Evolutionary conservation across 1,140 invertebrate species (phyloP).

Genomic region (Tribolium madens): DNA sequence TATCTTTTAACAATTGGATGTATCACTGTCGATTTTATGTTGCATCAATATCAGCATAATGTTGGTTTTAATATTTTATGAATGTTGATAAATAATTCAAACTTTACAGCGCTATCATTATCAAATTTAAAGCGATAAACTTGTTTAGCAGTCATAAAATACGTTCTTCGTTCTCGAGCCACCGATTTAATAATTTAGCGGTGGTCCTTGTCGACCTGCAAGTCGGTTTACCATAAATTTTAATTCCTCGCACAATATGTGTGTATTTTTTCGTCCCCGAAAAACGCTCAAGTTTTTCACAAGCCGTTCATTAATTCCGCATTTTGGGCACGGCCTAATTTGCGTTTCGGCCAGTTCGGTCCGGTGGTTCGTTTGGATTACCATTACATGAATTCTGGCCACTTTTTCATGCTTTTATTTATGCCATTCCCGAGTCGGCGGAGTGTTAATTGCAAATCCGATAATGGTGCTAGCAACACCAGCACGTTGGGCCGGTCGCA

Average conservation of each 20-base stretch:
- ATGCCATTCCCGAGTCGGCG: conserved; percentile 39
- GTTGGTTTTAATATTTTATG: background rate
- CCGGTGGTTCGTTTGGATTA: conserved; percentile 31
- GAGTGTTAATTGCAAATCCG: conserved; percentile 44
- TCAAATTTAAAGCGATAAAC: background rate
- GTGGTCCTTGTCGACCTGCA: background rate
- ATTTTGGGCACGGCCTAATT: conserved; percentile 44
- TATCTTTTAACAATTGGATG: background rate
- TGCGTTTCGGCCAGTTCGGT: conserved; percentile 29
- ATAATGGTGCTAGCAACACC: conserved; percentile 42
- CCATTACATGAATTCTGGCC: conserved; percentile 35
- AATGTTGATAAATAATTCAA: background rate
- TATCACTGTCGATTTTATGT: background rate
- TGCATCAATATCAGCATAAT: background rate
- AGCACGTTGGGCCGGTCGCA: conserved; percentile 21
- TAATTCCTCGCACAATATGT: conserved; percentile 18
- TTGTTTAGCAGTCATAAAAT: too few relatives aligned
- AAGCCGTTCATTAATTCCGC: conserved; percentile 34
- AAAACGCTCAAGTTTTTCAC: conserved; percentile 36
- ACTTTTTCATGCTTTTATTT: conserved; percentile 42
- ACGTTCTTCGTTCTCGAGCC: too few relatives aligned
- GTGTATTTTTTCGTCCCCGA: conserved; percentile 4
- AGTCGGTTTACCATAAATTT: conserved; percentile 11
- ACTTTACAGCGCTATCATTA: background rate
- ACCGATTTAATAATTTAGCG: too few relatives aligned